Conservation (phyloP, 1,140 invertebrate species). For the Caenorhabditis tropicalis region DNA sequence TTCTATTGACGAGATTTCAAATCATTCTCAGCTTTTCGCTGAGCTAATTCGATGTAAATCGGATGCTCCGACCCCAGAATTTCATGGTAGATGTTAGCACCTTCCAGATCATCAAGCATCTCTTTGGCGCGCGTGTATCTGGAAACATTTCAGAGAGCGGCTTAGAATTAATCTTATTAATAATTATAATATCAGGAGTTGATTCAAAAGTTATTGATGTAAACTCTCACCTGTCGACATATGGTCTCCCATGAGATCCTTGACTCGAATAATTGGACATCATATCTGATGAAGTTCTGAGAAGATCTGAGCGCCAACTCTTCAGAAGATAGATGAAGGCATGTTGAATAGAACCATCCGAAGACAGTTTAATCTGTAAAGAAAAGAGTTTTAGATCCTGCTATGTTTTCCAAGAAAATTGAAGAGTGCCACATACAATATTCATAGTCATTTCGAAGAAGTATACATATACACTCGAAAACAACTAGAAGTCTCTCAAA, state of each 20-base stretch:
- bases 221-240: conserved; percentile 50
- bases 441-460: neutral
- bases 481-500: too few relatives aligned
- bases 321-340: conserved; percentile 57
- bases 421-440: neutral
- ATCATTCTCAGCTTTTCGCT: neutral
- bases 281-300: neutral
- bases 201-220: too few relatives aligned
- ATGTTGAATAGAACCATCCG: neutral
- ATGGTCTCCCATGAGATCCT: conserved; percentile 45
- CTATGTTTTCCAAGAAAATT: too few relatives aligned
- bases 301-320: conserved; percentile 45
- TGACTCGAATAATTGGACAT: conserved; percentile 36
- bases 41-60: neutral
- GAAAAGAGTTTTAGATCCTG: too few relatives aligned
- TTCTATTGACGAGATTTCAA: neutral
- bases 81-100: neutral
- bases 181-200: too few relatives aligned
- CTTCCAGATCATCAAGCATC: conserved; percentile 1
- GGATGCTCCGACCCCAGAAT: neutral
- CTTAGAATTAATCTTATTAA: too few relatives aligned
- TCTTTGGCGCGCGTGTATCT: conserved; percentile 27
- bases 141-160: neutral
- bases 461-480: too few relatives aligned
- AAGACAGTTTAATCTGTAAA: conserved; percentile 48